Evolutionary conservation across 2,888 invertebrate genomes (phyloP), one percentile per base, ranked within the genome.

Genomic region (Hyposoter didymator): DNA sequence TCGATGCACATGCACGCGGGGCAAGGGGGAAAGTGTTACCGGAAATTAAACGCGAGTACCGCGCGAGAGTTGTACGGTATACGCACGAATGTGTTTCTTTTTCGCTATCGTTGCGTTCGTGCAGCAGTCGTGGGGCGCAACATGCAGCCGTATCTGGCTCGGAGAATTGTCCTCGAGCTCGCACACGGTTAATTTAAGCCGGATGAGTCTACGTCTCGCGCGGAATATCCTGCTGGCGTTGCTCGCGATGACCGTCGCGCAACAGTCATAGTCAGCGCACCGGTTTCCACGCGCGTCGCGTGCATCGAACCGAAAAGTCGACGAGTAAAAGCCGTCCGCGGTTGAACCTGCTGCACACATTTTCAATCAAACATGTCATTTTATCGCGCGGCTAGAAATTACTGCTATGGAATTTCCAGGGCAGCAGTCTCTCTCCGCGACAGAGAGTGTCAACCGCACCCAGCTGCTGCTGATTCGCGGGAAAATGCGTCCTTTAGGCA

Each of bases 1-100:
- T 52, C 52, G 35, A 35, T 35, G 35, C 35, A 6, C 12, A 12
- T 22, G 72, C 32, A 52, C 10, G n/a, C 0, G 39, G 62, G 62
- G 32, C 17, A 47, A 4, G 55, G 47, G 43, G 52, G 22, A 22
- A 22, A 22, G 67, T 78, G 78, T 69, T 66, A 82, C 80, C 85
- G 87, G 85, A 87, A 87, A 87, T 87, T 87, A 87, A 87, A 87
- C 81, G 78, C 81, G 78, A 87, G 84, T 85, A 87, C 83, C 84
- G 69, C 43, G 73, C 8, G 10, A 45, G 67, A 55, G 59, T 35
- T 45, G 70, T 35, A 69, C 28, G 35, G 4, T 35, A 35, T 6
- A 12, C 49, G 6, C n/a, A 69, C 59, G 52, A 35, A 49, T 80
- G 62, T 45, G 55, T 66, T 67, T 47, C 67, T 32, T 55, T 52